phyloP scores from a whole-genome alignment of 2,113 vertebrate genomes.

The Mesembrinibis cayennensis region DNA sequence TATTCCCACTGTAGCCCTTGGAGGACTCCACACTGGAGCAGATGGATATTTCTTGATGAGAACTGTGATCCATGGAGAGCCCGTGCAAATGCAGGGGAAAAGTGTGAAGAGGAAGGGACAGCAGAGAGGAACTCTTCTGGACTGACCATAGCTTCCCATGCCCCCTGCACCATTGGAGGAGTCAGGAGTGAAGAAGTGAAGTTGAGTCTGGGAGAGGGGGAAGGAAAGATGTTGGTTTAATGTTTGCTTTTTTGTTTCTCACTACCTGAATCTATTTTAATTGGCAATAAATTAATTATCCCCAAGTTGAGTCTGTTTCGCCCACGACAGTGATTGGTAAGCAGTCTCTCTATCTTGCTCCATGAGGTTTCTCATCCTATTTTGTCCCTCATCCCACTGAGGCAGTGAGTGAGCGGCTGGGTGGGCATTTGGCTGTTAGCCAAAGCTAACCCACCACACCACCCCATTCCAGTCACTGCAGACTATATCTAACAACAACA shows the following conservation, averaged over 20 bases:
- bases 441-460: background rate
- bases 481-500: background rate
- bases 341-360: background rate
- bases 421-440: rapidly evolving
- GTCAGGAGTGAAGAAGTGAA: background rate
- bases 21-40: background rate
- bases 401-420: background rate
- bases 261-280: background rate
- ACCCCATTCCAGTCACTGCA: background rate
- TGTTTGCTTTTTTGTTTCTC: background rate
- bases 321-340: background rate
- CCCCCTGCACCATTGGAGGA: background rate
- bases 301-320: background rate
- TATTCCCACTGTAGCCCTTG: background rate
- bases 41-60: background rate
- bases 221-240: background rate
- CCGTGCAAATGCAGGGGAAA: background rate
- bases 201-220: background rate
- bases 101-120: background rate
- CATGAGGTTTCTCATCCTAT: background rate
- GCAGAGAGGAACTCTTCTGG: background rate
- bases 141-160: background rate
- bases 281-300: background rate
- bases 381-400: background rate
- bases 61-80: rapidly evolving